Percentiles rank a stretch among this genome's conserved stretches.
phyloP scores from a whole-genome alignment of 2,797 vertebrate genomes.

The Hoplostethus atlanticus region DNA sequence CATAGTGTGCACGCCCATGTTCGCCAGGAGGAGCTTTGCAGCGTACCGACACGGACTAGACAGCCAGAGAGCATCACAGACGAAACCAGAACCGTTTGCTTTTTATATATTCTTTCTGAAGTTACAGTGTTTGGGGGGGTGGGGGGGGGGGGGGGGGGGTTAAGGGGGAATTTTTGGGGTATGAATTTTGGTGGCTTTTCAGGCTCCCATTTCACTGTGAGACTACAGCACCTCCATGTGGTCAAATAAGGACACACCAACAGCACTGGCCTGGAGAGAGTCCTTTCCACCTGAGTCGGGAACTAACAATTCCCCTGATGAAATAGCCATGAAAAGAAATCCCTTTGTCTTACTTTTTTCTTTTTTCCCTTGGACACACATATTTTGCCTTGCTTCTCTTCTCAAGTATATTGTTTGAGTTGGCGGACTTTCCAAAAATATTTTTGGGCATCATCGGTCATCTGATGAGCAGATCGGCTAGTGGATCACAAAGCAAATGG shows the following conservation, averaged over 20 bases:
- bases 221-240: conserved; percentile 81
- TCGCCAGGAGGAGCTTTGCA: conserved; percentile 70
- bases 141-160: conserved; percentile 39
- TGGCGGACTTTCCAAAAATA: conserved; percentile 24
- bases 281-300: conserved; percentile 61
- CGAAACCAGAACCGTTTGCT: conserved; percentile 49
- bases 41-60: conserved; percentile 71
- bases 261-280: conserved; percentile 41
- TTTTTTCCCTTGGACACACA: conserved; percentile 6
- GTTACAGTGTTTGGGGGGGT: conserved; percentile 52
- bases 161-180: conserved; percentile 55
- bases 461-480: conserved; percentile 8
- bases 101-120: conserved; percentile 68
- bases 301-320: conserved; percentile 48
- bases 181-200: conserved; percentile 68
- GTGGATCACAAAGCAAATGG: conserved; percentile 23
- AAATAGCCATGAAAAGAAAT: conserved; percentile 70
- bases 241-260: conserved; percentile 63
- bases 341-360: conserved; percentile 11
- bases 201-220: conserved; percentile 82
- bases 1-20: conserved; percentile 65
- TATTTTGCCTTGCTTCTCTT: conserved; percentile 5
- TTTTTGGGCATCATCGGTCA: conserved; percentile 13
- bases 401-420: conserved; percentile 16
- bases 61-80: conserved; percentile 59